Evolutionary conservation across 2,113 vertebrate species (phyloP), one percentile per base, ranked within the genome.

Genomic region (Baryphthengus martii): DNA sequence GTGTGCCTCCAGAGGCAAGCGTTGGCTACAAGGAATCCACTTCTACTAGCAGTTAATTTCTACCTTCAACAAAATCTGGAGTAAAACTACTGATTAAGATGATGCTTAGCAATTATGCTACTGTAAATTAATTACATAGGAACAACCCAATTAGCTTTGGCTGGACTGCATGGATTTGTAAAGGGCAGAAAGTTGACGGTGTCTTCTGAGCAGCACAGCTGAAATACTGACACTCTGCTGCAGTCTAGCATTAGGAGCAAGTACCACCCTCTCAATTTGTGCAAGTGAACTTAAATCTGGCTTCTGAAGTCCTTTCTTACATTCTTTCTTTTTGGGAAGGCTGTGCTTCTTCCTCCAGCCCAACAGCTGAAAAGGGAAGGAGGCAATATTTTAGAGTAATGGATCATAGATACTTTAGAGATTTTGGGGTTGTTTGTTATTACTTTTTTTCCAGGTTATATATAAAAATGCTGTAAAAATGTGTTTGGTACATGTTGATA

Each of bases 261-360:
- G 98, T 2, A 93, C 98, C 40, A 98, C 98, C 58, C 29, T 98
- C 62, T 97, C 98, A 13, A 63, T 98, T 35, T 98, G 98, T 85
- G 98, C 98, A 97, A 98, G 98, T 98, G 88, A 90, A 61, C 53
- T 61, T 24, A 45, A 65, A 50, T 39, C 52, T 77, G 59, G 6
- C 72, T 95, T 55, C 31, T 58, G 47, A 4, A 13, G 33, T n/a
- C 35, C 70, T 93, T 72, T 52, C 63, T 79, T 85, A 12, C 12
- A 13, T n/a, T 17, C 15, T 58, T 20, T 53, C 26, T 52, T 59
- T 35, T 79, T 42, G 62, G 66, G n/a, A 70, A 71, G 59, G 26
- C 39, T 73, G 28, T 0, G 2, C 65, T 83, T 12, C 31, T 39
- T 62, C 31, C 61, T 16, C 39, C 4, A 18, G 6, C 35, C 1